A percentile compares a stretch with the other conserved stretches of the same genome.
phyloP scores from a whole-genome alignment of 2,797 vertebrate species.

The Micropoecilia bifurca region DNA sequence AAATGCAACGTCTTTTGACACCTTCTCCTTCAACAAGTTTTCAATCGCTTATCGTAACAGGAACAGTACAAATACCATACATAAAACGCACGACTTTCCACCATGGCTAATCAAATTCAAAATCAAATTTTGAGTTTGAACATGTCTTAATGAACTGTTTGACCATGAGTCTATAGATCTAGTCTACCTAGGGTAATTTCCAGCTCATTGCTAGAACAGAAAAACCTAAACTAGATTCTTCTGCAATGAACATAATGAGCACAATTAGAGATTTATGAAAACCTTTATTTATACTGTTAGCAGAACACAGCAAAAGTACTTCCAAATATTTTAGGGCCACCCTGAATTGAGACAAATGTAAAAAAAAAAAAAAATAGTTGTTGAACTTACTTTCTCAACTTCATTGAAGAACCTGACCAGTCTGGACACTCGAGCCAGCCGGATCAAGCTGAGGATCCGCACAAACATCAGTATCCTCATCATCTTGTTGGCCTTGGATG shows the following conservation, averaged over 20 bases:
- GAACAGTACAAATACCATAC: no score
- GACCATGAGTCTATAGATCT: neutral
- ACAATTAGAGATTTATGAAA: neutral
- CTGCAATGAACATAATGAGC: no score
- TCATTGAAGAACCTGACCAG: constrained; percentile 84
- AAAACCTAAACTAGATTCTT: neutral
- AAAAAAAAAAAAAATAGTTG: neutral
- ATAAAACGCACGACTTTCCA: no score
- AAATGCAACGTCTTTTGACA: no score
- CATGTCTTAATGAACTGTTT: no score
- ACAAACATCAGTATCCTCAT: constrained; percentile 85
- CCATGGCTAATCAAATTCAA: no score
- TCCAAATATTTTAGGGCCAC: neutral
- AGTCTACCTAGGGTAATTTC: neutral
- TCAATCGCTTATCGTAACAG: no score
- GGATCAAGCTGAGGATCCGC: constrained; percentile 81
- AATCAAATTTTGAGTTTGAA: no score
- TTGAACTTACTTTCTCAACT: constrained; percentile 80
- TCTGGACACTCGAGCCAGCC: constrained; percentile 81
- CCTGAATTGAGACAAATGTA: neutral
- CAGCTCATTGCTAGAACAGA: neutral
- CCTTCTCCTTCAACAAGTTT: no score
- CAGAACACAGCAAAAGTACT: neutral
- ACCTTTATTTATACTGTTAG: neutral
- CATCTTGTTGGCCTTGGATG: constrained; percentile 81